These are phyloP conservation scores for Burhinus bistriatus DNA, from an alignment of 2,113 vertebrate species.

Conservation along the genomic window DNA sequence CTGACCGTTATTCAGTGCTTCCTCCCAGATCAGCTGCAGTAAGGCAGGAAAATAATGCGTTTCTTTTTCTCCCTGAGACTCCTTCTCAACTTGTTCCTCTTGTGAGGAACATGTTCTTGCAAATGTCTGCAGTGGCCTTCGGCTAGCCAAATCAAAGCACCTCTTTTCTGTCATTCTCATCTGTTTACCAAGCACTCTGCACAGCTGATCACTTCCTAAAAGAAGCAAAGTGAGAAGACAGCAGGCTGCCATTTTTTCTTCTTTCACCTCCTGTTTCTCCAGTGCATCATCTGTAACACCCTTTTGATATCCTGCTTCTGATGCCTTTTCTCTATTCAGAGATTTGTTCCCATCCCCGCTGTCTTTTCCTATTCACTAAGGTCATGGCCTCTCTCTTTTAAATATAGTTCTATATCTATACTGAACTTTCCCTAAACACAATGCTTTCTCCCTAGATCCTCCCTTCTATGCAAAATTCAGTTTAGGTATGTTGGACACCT, in stretches of 20 bases:
- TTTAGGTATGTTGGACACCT: not conserved
- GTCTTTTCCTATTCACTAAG: not conserved
- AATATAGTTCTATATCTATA: not conserved
- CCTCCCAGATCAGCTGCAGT: not conserved
- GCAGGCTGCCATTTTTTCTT: not conserved
- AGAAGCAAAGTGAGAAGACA: not conserved
- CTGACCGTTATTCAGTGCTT: not conserved
- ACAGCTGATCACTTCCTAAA: not conserved
- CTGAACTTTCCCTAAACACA: not conserved
- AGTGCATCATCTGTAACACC: not conserved
- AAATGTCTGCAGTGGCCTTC: not conserved
- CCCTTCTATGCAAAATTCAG: not conserved
- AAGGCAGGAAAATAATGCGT: not conserved
- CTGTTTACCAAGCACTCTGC: not conserved
- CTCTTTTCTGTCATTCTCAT: not conserved
- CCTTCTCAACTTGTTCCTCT: not conserved
- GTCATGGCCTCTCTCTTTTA: not conserved
- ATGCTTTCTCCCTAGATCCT: not conserved
- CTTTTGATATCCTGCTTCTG: not conserved
- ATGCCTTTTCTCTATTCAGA: not conserved
- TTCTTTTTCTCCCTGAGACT: not conserved
- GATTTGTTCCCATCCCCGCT: not conserved
- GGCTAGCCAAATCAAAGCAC: not conserved
- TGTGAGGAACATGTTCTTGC: not conserved
- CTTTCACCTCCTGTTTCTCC: not conserved